Percentiles rank a stretch among this genome's conserved stretches.
Evolutionary conservation across 1,140 invertebrate species (phyloP).

Genomic region (Anastrepha ludens): DNA sequence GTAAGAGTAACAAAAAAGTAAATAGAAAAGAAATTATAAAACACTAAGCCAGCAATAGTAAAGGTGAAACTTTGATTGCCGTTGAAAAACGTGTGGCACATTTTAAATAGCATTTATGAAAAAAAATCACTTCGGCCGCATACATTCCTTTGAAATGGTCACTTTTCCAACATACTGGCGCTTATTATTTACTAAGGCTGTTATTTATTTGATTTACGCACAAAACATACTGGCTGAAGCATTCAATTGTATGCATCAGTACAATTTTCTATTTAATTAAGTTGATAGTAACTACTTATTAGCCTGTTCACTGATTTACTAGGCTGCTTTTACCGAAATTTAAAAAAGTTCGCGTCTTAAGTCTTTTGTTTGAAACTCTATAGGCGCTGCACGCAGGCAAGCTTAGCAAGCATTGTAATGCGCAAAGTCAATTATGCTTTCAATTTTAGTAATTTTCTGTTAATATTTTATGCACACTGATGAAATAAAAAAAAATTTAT

Average conservation of each 20-base stretch:
- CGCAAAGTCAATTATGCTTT: no score
- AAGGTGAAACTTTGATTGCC: slow-evolving; percentile 39
- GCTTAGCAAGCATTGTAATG: no score
- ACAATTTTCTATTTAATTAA: slow-evolving; percentile 37
- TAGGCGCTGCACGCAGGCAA: not conserved
- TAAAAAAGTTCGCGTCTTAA: slow-evolving; percentile 21
- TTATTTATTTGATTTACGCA: slow-evolving; percentile 26
- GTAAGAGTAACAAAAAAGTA: not conserved
- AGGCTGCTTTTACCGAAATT: not conserved
- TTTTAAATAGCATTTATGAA: slow-evolving; percentile 26
- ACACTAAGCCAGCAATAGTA: not conserved
- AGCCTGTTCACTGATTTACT: slow-evolving; percentile 17
- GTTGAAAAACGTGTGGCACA: slow-evolving; percentile 23
- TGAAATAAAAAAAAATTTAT: no score
- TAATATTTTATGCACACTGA: no score
- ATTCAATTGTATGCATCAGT: not conserved
- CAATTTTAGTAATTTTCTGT: no score
- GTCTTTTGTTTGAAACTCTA: not conserved
- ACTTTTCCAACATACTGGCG: not conserved
- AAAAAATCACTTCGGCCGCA: not conserved
- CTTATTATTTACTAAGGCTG: not conserved
- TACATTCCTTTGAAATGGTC: slow-evolving; percentile 16
- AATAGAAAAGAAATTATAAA: slow-evolving; percentile 29
- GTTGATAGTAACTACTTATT: slow-evolving; percentile 39
- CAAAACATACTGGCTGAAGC: not conserved